These are phyloP conservation scores for Xylota sylvarum DNA, from an alignment of 2,888 invertebrate species.

Conservation along the genomic window DNA sequence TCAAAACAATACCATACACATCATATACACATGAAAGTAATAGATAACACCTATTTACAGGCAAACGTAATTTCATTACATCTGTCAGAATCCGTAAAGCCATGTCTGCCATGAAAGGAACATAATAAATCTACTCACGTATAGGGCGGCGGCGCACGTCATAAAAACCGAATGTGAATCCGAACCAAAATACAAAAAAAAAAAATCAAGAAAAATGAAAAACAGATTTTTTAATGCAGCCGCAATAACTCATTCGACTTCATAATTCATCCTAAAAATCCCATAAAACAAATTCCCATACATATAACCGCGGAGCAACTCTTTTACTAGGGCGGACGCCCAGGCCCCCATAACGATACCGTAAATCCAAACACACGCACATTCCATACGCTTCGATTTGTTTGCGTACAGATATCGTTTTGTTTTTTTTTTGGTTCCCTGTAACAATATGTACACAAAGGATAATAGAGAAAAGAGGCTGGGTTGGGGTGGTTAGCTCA, in stretches of 20 bases:
- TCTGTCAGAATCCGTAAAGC: conserved; percentile 65
- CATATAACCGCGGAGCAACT: conserved; percentile 47
- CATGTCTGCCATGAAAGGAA: conserved; percentile 31
- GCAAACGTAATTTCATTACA: conserved; percentile 69
- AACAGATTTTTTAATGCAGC: conserved; percentile 74
- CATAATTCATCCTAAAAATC: conserved; percentile 69
- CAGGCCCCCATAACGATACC: conserved; percentile 16
- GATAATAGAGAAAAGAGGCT: not conserved
- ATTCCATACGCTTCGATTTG: conserved; percentile 49
- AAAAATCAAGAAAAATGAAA: conserved; percentile 51
- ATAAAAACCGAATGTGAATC: conserved; percentile 37
- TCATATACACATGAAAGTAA: too few species aligned
- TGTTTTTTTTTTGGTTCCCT: conserved; percentile 18
- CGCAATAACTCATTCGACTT: conserved; percentile 75
- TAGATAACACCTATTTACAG: conserved; percentile 31
- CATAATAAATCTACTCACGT: conserved; percentile 41
- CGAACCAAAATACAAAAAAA: conserved; percentile 12
- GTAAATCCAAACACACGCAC: conserved; percentile 45
- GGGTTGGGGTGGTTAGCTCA: not conserved
- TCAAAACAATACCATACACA: not conserved
- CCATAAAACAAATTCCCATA: conserved; percentile 70
- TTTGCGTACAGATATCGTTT: not conserved
- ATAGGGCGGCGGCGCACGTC: not conserved
- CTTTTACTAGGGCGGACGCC: conserved; percentile 24
- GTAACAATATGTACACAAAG: conserved; percentile 24